A percentile compares a stretch with the other conserved stretches of the same genome.
These are phyloP conservation scores for Meiosimyza decipiens DNA, from an alignment of 2,888 invertebrate genomes.

Conservation along the genomic window DNA sequence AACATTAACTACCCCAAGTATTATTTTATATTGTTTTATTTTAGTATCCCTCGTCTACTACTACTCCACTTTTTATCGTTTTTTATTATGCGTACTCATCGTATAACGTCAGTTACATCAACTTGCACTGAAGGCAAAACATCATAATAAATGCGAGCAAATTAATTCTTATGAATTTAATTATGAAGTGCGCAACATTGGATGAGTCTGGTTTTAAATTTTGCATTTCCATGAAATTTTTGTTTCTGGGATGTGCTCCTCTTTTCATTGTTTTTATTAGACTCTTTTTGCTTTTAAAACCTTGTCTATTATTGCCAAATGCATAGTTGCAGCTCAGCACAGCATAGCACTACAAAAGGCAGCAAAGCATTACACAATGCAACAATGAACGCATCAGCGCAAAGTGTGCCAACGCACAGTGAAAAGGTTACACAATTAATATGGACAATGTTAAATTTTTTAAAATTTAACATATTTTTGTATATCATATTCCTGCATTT, in stretches of 20 bases:
- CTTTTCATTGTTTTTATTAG: constrained; percentile 6
- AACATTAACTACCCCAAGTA: too few relatives aligned
- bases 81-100: not conserved
- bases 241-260: constrained; percentile 8
- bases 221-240: not conserved
- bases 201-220: constrained; percentile 16
- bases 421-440: too few relatives aligned
- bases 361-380: constrained; percentile 21
- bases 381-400: not conserved
- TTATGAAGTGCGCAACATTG: constrained; percentile 42
- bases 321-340: not conserved
- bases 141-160: constrained; percentile 42
- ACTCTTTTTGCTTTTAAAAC: not conserved
- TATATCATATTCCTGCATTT: too few relatives aligned
- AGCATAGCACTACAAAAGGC: not conserved
- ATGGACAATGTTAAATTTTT: too few relatives aligned
- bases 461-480: too few relatives aligned
- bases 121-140: constrained; percentile 10
- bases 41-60: not conserved
- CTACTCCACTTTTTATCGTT: not conserved
- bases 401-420: too few relatives aligned
- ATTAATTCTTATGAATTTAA: constrained; percentile 61
- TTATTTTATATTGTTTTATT: not conserved
- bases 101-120: not conserved
- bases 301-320: not conserved